Evolutionary conservation across 2,888 invertebrate genomes (phyloP).

Genomic region (Eupithecia dodoneata): DNA sequence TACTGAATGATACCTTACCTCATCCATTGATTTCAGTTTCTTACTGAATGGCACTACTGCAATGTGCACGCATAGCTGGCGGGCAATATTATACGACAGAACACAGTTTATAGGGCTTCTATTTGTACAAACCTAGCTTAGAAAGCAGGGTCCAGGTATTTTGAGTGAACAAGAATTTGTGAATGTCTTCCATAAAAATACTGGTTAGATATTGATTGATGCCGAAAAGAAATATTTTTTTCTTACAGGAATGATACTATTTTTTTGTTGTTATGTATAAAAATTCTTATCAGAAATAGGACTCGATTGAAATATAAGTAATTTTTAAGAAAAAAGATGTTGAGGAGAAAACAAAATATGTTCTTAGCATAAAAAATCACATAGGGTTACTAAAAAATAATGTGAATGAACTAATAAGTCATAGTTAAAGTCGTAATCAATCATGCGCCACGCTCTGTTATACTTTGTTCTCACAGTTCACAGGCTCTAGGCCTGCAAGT

Average conservation of each 20-base stretch:
- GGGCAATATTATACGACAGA: constrained; percentile 37
- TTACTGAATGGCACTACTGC: constrained; percentile 11
- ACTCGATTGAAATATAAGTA: background rate
- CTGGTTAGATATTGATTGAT: background rate
- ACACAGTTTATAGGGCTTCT: constrained; percentile 60
- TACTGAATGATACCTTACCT: background rate
- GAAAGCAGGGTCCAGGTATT: background rate
- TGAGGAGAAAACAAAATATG: background rate
- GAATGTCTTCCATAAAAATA: background rate
- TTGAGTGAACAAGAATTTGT: background rate
- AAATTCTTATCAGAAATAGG: background rate
- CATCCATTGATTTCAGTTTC: background rate
- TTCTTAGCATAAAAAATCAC: background rate
- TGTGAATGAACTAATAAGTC: background rate
- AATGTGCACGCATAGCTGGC: constrained; percentile 18
- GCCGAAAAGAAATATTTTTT: background rate
- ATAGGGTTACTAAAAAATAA: background rate
- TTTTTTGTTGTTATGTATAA: background rate
- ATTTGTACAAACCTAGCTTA: constrained; percentile 44
- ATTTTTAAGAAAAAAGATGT: background rate
- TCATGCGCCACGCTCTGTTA: constrained; percentile 62
- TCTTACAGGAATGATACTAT: background rate
- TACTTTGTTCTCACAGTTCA: constrained; percentile 66
- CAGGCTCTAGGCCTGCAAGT: constrained; percentile 57
- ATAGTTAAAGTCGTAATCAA: constrained; percentile 45